Conservation (phyloP, 1,140 invertebrate species). For the Nixonia krombeini region DNA sequence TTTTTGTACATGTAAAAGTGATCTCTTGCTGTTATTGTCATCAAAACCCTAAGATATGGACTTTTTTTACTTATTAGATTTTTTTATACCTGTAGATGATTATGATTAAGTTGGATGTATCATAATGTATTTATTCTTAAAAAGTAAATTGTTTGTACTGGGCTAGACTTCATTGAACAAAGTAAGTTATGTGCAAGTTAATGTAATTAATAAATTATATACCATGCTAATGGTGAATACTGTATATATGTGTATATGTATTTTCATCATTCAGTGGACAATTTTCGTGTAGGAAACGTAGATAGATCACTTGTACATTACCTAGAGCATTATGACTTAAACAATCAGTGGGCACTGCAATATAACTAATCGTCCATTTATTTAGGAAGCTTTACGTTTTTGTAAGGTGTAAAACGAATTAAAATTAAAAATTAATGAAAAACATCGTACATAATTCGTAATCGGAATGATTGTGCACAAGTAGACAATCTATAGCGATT, state of each 20-base stretch:
- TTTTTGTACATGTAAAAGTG: too few relatives aligned
- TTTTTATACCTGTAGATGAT: background rate
- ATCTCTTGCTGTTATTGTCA: too few relatives aligned
- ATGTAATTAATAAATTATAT: constrained; percentile 65
- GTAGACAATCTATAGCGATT: too few relatives aligned
- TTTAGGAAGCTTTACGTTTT: constrained; percentile 66
- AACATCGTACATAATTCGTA: too few relatives aligned
- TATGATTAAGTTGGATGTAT: constrained; percentile 52
- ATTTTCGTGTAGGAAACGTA: constrained; percentile 51
- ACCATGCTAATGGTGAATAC: constrained; percentile 13
- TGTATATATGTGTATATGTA: constrained; percentile 65
- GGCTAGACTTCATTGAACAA: too few relatives aligned
- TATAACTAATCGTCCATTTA: constrained; percentile 69
- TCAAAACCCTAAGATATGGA: too few relatives aligned
- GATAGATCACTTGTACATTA: constrained; percentile 57
- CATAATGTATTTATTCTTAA: constrained; percentile 69
- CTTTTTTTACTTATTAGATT: too few relatives aligned
- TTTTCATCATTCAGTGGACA: constrained; percentile 49
- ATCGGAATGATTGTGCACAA: too few relatives aligned
- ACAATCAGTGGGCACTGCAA: constrained; percentile 70
- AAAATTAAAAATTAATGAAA: too few relatives aligned
- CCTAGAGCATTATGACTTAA: constrained; percentile 54
- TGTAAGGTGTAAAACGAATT: too few relatives aligned
- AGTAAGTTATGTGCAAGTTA: too few relatives aligned
- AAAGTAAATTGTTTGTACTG: constrained; percentile 28